Evolutionary conservation across 1,140 invertebrate genomes (phyloP).

Genomic region (Lasioglossum baleicum): DNA sequence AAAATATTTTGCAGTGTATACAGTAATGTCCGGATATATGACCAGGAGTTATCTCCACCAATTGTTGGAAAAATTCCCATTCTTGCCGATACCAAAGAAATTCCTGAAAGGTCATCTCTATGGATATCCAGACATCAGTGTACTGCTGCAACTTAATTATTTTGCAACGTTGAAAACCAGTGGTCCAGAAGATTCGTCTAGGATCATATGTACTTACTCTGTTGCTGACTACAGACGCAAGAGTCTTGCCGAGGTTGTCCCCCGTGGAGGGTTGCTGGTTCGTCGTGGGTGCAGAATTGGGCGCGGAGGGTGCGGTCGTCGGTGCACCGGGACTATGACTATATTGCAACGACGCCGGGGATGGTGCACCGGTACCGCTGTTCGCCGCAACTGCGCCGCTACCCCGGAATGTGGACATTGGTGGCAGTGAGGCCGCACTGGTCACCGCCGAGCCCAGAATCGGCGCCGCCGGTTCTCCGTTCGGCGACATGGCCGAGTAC

Average conservation of each 20-base stretch:
- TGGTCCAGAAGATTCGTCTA: too few relatives aligned
- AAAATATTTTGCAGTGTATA: too few relatives aligned
- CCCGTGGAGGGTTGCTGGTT: conserved; percentile 81
- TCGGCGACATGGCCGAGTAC: conserved; percentile 82
- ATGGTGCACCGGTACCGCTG: conserved; percentile 79
- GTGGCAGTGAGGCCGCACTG: conserved; percentile 88
- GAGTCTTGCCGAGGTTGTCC: conserved; percentile 89
- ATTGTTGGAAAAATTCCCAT: too few relatives aligned
- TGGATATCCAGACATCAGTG: too few relatives aligned
- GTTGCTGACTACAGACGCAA: conserved; percentile 85
- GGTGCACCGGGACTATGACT: conserved; percentile 79
- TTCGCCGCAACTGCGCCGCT: conserved; percentile 78
- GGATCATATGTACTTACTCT: conserved; percentile 64
- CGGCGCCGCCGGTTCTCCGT: conserved; percentile 75
- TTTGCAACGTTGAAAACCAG: too few relatives aligned
- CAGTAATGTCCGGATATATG: too few relatives aligned
- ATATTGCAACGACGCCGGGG: conserved; percentile 82
- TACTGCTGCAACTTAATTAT: too few relatives aligned
- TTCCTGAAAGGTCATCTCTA: too few relatives aligned
- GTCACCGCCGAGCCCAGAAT: conserved; percentile 81
- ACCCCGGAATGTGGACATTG: conserved; percentile 95
- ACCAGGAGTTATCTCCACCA: too few relatives aligned
- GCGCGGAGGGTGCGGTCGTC: conserved; percentile 77
- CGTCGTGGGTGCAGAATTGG: conserved; percentile 79
- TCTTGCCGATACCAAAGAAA: too few relatives aligned